These are phyloP conservation scores for Chondrilla cf. caribensis DNA, from an alignment of 37 sponge, comb jelly and placozoan species.

Conservation along the genomic window DNA sequence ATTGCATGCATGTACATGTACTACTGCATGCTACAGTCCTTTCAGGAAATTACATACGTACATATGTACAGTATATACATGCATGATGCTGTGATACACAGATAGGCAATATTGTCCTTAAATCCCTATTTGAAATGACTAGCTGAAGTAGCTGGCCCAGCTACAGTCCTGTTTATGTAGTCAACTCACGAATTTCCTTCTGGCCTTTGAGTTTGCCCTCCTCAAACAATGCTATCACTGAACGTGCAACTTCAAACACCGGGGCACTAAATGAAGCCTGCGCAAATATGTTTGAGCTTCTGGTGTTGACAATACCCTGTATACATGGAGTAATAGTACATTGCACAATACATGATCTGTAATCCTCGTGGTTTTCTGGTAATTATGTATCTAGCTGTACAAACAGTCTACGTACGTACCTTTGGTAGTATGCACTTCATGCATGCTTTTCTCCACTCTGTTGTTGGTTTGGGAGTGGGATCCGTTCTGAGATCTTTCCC, in stretches of 20 bases:
- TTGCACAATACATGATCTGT: too few relatives aligned
- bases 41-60: too few relatives aligned
- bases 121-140: too few relatives aligned
- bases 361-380: too few relatives aligned
- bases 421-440: conserved; percentile 23
- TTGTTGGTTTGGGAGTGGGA: conserved; percentile 8
- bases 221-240: neutral
- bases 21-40: too few relatives aligned
- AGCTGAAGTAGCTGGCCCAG: too few relatives aligned
- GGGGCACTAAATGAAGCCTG: conserved; percentile 7
- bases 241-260: neutral
- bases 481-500: neutral
- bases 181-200: neutral
- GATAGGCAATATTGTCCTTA: too few relatives aligned
- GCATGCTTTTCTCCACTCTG: conserved; percentile 17
- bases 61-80: neutral
- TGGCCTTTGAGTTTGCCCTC: conserved; percentile 12
- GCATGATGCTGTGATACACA: too few relatives aligned
- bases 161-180: neutral
- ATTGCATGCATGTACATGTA: too few relatives aligned
- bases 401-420: neutral
- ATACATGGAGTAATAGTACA: neutral
- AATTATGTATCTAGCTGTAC: too few relatives aligned
- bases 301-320: conserved; percentile 10
- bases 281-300: neutral